Conservation (phyloP, 2,888 invertebrate genomes). For the Allophyes oxyacanthae region DNA sequence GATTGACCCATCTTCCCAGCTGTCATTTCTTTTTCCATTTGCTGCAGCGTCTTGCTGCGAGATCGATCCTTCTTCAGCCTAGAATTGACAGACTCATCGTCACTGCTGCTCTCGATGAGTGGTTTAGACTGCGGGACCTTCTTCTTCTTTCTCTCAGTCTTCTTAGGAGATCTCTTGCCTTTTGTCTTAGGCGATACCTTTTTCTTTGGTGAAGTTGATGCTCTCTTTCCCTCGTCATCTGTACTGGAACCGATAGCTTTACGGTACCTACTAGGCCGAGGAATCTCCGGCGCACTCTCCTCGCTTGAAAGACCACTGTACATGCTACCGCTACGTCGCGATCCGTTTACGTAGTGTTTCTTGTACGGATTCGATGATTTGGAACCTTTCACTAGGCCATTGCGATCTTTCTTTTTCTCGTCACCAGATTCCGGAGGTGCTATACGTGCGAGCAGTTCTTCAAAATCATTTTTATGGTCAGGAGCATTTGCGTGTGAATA, state of each 20-base stretch:
- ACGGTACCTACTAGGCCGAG: constrained; percentile 72
- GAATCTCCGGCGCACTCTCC: constrained; percentile 81
- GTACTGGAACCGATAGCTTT: constrained; percentile 88
- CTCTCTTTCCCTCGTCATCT: constrained; percentile 88
- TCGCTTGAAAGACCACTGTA: constrained; percentile 90
- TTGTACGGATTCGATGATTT: constrained; percentile 91
- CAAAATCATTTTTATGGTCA: constrained; percentile 92
- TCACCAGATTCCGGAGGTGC: constrained; percentile 90
- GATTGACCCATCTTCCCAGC: constrained; percentile 88
- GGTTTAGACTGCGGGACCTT: constrained; percentile 83
- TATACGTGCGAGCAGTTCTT: constrained; percentile 91
- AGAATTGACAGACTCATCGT: constrained; percentile 86
- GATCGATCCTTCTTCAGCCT: constrained; percentile 77
- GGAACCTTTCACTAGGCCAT: constrained; percentile 90
- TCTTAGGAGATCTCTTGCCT: constrained; percentile 80
- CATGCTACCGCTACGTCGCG: constrained; percentile 90
- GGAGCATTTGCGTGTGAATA: constrained; percentile 93
- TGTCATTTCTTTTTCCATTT: constrained; percentile 93
- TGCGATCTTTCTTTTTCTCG: constrained; percentile 91
- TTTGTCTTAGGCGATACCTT: constrained; percentile 83
- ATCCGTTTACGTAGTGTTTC: constrained; percentile 94
- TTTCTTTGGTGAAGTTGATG: constrained; percentile 81
- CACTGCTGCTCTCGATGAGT: constrained; percentile 90
- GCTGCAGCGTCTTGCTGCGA: constrained; percentile 90
- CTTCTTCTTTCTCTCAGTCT: constrained; percentile 87